These are phyloP conservation scores for Lordiphosa fenestrarum DNA, from an alignment of 2,888 invertebrate genomes.

Conservation along the genomic window DNA sequence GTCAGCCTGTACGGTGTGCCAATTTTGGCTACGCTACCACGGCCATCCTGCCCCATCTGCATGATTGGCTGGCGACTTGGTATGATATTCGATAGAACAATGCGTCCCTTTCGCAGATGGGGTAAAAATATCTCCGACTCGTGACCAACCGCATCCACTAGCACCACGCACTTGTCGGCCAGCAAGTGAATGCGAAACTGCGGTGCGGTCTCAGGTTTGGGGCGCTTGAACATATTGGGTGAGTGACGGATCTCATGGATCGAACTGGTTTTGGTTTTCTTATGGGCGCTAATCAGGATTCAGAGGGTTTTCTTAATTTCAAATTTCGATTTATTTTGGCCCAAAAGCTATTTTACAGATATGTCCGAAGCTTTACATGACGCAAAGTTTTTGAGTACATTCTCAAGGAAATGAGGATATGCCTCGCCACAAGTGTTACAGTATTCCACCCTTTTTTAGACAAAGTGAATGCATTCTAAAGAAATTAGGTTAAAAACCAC, in stretches of 20 bases:
- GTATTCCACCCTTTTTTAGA: too few relatives aligned
- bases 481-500: too few relatives aligned
- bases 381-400: too few relatives aligned
- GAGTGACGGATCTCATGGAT: background rate
- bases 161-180: conserved; percentile 34
- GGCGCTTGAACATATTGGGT: background rate
- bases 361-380: too few relatives aligned
- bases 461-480: too few relatives aligned
- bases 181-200: conserved; percentile 36
- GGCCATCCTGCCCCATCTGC: background rate
- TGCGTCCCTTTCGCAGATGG: conserved; percentile 18
- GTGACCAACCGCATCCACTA: conserved; percentile 32
- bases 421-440: too few relatives aligned
- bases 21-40: background rate
- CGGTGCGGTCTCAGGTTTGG: background rate
- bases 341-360: background rate
- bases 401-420: too few relatives aligned
- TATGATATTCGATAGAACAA: conserved; percentile 36
- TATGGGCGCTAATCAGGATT: background rate
- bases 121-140: conserved; percentile 57
- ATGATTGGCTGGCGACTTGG: conserved; percentile 20
- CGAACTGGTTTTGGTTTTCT: background rate
- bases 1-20: conserved; percentile 17
- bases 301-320: too few relatives aligned
- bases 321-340: too few relatives aligned